These are phyloP conservation scores for Pseudococcus viburni DNA, from an alignment of 2,888 invertebrate genomes.

Conservation along the genomic window DNA sequence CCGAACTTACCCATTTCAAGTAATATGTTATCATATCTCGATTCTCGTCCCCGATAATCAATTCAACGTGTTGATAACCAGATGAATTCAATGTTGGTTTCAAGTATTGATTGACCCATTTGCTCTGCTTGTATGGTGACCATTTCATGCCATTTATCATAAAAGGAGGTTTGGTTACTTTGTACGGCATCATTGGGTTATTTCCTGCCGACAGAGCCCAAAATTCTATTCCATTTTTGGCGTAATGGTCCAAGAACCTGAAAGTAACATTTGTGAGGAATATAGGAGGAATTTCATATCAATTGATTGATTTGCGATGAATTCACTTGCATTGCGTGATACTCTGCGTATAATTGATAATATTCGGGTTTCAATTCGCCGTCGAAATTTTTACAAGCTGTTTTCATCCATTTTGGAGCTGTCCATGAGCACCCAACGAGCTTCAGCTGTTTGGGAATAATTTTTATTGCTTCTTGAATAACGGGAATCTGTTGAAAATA, in stretches of 20 bases:
- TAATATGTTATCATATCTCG: neutral
- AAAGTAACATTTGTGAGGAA: neutral
- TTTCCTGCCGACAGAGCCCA: constrained; percentile 93
- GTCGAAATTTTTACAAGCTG: constrained; percentile 75
- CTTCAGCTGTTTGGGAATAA: constrained; percentile 73
- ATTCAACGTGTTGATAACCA: neutral
- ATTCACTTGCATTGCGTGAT: constrained; percentile 80
- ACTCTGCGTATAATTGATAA: constrained; percentile 86
- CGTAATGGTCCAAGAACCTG: constrained; percentile 85
- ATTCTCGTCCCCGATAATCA: neutral
- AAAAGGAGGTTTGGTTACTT: neutral
- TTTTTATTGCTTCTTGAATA: constrained; percentile 73
- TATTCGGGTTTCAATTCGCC: constrained; percentile 73
- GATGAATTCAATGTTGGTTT: neutral
- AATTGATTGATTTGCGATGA: no score
- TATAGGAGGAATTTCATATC: neutral
- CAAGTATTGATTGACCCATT: neutral
- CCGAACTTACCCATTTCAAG: neutral
- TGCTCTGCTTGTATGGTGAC: neutral
- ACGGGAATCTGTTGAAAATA: constrained; percentile 73
- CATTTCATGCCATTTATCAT: constrained; percentile 1
- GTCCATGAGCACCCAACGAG: constrained; percentile 78
- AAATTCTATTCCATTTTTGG: constrained; percentile 77
- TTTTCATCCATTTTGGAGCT: constrained; percentile 82
- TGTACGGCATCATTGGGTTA: constrained; percentile 77